Percentiles rank a stretch among this genome's conserved stretches.
phyloP scores from a whole-genome alignment of 2,113 vertebrate genomes.

The Dipodomys stephensi region DNA sequence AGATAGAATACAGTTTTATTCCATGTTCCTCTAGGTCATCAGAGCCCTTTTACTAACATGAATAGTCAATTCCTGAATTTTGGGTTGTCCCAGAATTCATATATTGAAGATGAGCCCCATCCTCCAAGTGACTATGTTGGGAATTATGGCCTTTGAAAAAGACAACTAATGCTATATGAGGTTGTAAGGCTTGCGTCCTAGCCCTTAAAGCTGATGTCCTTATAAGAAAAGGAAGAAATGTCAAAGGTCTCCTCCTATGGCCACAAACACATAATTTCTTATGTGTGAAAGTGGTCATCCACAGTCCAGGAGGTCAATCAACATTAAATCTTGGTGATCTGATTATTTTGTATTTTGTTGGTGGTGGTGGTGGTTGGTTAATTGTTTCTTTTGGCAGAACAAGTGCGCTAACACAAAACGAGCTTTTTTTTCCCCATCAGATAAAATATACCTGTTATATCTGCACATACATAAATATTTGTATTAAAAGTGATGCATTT shows the following conservation, averaged over 20 bases:
- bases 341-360: not conserved
- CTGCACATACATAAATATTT: not conserved
- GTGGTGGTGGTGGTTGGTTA: no score
- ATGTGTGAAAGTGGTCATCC: not conserved
- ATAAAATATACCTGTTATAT: not conserved
- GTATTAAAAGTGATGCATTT: not conserved
- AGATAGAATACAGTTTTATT: constrained; percentile 5
- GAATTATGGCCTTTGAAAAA: not conserved
- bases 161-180: not conserved
- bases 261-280: not conserved
- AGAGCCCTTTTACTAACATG: constrained; percentile 17
- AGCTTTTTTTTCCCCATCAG: not conserved
- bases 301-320: not conserved
- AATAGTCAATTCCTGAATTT: not conserved
- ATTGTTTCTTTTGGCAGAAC: not conserved
- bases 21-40: not conserved
- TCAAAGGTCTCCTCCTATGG: not conserved
- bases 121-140: not conserved
- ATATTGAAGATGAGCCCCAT: not conserved
- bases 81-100: not conserved
- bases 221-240: not conserved
- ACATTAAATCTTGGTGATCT: not conserved
- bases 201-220: not conserved
- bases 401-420: not conserved
- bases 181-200: not conserved